Percentiles rank a stretch among this genome's conserved stretches.
These are phyloP conservation scores for Pammene fasciana DNA, from an alignment of 2,888 invertebrate species.

Conservation along the genomic window DNA sequence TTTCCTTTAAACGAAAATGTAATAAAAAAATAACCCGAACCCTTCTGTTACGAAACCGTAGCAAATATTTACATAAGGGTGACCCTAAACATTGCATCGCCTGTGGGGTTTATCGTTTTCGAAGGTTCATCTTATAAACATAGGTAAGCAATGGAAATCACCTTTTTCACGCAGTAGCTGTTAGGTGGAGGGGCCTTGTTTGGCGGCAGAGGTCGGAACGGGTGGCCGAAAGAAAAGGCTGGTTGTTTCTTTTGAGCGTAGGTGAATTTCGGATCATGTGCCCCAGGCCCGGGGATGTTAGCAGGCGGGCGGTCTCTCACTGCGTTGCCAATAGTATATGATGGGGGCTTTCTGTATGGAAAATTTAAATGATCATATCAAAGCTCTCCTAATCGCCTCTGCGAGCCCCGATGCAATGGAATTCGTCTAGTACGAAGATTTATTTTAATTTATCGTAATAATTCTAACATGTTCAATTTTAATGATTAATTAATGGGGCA, in stretches of 20 bases:
- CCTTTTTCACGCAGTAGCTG: slow-evolving; percentile 72
- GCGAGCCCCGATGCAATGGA: too few relatives aligned
- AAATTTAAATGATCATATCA: neutral
- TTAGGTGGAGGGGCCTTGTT: slow-evolving; percentile 62
- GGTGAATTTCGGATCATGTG: slow-evolving; percentile 65
- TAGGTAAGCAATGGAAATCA: slow-evolving; percentile 44
- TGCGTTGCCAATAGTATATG: slow-evolving; percentile 57
- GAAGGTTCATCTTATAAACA: neutral
- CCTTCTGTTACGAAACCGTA: neutral
- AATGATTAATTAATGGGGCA: too few relatives aligned
- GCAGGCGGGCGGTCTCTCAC: slow-evolving; percentile 42
- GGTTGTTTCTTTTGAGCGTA: slow-evolving; percentile 61
- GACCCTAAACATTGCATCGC: slow-evolving; percentile 2
- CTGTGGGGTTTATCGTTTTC: neutral
- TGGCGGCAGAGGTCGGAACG: slow-evolving; percentile 48
- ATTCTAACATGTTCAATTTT: too few relatives aligned
- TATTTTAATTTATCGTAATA: too few relatives aligned
- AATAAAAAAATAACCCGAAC: neutral
- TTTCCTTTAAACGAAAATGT: neutral
- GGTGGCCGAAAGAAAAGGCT: slow-evolving; percentile 61
- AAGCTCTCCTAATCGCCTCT: too few relatives aligned
- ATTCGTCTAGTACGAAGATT: too few relatives aligned
- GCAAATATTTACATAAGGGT: neutral
- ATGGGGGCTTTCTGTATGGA: slow-evolving; percentile 58
- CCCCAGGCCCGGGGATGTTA: slow-evolving; percentile 63